Conservation (phyloP, 2,113 vertebrate genomes). For the Tyto alba region DNA sequence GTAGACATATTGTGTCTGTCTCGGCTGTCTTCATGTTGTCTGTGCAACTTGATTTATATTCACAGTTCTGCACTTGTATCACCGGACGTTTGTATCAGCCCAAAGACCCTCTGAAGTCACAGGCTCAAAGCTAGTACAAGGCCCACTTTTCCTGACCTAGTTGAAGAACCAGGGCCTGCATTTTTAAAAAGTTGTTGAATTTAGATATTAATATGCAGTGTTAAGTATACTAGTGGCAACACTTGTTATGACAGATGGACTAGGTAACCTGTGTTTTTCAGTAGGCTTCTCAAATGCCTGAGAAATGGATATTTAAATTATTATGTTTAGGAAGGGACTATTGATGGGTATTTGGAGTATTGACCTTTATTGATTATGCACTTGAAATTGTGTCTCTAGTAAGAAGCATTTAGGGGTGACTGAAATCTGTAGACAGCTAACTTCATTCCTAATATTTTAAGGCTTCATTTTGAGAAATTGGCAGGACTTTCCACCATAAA, state of each 20-base stretch:
- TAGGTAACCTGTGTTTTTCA: not conserved
- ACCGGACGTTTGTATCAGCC: not conserved
- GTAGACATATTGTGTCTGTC: not conserved
- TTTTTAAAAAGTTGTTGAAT: conserved; percentile 19
- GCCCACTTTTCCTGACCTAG: conserved; percentile 23
- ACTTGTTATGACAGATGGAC: not conserved
- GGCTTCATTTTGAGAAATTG: not conserved
- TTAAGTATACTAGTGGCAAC: not conserved
- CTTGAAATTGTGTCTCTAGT: not conserved
- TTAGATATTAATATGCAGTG: not conserved
- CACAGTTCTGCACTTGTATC: not conserved
- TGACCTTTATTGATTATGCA: not conserved
- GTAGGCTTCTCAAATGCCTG: not conserved
- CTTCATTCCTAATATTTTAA: not conserved
- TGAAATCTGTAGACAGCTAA: not conserved
- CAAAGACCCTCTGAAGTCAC: not conserved
- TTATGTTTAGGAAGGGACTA: not conserved
- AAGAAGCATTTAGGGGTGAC: not conserved
- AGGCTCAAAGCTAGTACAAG: not conserved
- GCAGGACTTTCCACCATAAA: not conserved
- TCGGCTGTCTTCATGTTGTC: not conserved
- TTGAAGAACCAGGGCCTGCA: not conserved
- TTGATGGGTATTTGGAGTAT: not conserved
- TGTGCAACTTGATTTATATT: not conserved
- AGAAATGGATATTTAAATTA: not conserved